Conservation (phyloP, 1,140 invertebrate species). For the Drosophila quadrilineata region DNA sequence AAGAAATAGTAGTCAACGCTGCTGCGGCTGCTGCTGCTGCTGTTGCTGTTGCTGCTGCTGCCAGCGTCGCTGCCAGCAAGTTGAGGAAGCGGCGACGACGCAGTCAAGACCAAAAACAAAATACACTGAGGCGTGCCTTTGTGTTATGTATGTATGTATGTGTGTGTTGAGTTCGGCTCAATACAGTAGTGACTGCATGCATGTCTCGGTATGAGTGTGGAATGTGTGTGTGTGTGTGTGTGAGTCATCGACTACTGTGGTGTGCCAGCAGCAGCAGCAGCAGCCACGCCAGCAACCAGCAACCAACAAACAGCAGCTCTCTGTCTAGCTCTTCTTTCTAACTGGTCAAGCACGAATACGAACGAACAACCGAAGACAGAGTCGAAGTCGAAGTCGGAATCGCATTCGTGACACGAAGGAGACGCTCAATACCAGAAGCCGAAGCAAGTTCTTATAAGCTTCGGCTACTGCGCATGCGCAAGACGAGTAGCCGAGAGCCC, state of each 20-base stretch:
- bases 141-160: constrained; percentile 11
- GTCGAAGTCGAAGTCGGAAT: constrained; percentile 23
- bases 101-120: constrained; percentile 46
- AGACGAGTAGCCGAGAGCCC: constrained; percentile 53
- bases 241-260: constrained; percentile 63
- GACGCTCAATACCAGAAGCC: constrained; percentile 76
- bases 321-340: constrained; percentile 51
- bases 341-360: constrained; percentile 45
- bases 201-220: constrained; percentile 16
- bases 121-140: constrained; percentile 37
- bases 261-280: constrained; percentile 27
- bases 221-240: constrained; percentile 41
- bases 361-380: constrained; percentile 39
- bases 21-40: constrained; percentile 36
- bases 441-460: constrained; percentile 71
- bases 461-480: constrained; percentile 72
- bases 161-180: constrained; percentile 36
- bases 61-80: constrained; percentile 61
- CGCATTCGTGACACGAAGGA: constrained; percentile 44
- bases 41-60: constrained; percentile 30
- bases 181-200: constrained; percentile 30
- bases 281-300: too few species aligned
- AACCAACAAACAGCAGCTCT: constrained; percentile 34
- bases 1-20: constrained; percentile 76
- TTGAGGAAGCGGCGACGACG: constrained; percentile 66